phyloP scores from a whole-genome alignment of 1,140 invertebrate species.

The Reticulitermes speratus region DNA sequence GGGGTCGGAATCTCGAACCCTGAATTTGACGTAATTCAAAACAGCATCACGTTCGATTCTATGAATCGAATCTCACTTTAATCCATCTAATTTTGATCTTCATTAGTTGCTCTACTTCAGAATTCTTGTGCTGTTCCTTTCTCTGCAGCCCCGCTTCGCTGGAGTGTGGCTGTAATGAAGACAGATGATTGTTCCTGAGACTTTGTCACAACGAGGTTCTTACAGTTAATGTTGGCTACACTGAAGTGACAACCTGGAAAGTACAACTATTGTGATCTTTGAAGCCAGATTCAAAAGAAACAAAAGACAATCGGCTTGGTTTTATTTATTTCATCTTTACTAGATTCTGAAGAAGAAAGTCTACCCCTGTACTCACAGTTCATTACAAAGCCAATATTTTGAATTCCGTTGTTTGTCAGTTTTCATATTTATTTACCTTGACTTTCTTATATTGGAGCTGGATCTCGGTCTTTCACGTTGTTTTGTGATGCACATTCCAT shows the following conservation, averaged over 20 bases:
- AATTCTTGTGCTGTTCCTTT: neutral
- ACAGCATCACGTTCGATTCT: neutral
- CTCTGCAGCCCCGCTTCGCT: neutral
- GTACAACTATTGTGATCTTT: neutral
- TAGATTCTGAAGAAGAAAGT: no score
- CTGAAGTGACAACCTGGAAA: neutral
- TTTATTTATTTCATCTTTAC: no score
- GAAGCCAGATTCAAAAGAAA: neutral
- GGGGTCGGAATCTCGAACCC: no score
- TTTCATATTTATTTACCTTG: no score
- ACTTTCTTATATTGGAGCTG: no score
- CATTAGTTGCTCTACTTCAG: neutral
- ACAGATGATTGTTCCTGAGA: neutral
- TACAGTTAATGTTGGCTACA: neutral
- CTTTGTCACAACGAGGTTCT: neutral
- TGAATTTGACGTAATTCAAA: neutral
- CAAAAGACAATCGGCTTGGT: no score
- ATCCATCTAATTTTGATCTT: slow-evolving; percentile 1
- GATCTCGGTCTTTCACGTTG: no score
- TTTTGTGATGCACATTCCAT: no score
- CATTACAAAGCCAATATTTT: no score
- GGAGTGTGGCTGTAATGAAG: slow-evolving; percentile 4
- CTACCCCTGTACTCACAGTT: no score
- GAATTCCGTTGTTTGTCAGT: no score
- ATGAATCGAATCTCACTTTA: slow-evolving; percentile 13